Conservation (phyloP, 1,140 invertebrate genomes). For the Coptotermes formosanus region DNA sequence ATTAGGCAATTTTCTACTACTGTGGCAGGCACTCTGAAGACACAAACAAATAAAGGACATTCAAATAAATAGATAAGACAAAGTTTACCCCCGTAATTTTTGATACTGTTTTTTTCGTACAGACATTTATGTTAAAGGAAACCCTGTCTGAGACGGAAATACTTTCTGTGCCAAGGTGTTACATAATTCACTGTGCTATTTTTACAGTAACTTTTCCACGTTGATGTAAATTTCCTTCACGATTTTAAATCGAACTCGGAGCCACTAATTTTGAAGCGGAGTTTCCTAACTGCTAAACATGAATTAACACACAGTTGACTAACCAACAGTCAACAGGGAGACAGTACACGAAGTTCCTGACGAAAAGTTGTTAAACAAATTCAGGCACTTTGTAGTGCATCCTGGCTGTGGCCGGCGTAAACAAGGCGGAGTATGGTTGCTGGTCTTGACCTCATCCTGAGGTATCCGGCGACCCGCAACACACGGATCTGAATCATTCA, state of each 20-base stretch:
- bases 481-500: conserved; percentile 14
- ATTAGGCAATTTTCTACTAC: no score
- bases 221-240: neutral
- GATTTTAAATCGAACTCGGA: neutral
- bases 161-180: no score
- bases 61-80: no score
- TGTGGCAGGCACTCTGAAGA: no score
- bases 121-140: no score
- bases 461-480: conserved; percentile 22
- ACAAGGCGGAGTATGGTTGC: neutral
- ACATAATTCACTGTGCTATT: no score
- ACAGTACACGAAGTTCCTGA: neutral
- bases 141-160: no score
- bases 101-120: no score
- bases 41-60: no score
- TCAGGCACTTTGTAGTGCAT: neutral
- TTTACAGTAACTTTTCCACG: no score
- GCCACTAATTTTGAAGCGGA: neutral
- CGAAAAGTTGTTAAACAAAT: conserved; percentile 19
- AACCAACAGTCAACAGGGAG: neutral
- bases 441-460: conserved; percentile 26
- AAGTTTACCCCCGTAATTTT: no score
- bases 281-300: neutral
- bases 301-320: neutral
- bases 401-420: neutral